Conservation (phyloP, 2,888 invertebrate species). For the Mechanitis messenoides region DNA sequence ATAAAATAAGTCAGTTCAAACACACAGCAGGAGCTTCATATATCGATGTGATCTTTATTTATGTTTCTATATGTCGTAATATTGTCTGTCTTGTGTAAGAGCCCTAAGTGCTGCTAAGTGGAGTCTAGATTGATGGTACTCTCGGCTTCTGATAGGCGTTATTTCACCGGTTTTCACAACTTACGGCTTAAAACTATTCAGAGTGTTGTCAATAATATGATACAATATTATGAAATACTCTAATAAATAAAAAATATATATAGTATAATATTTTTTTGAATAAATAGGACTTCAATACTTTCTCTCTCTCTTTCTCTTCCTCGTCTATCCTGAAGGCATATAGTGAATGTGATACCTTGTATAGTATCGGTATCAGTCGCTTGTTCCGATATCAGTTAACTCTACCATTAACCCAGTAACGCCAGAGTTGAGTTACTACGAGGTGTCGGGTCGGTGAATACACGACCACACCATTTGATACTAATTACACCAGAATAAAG, state of each 20-base stretch:
- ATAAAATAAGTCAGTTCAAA: background rate
- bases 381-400: conserved; percentile 19
- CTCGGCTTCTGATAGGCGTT: conserved; percentile 19
- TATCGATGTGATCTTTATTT: conserved; percentile 12
- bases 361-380: conserved; percentile 5
- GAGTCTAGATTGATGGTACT: conserved; percentile 34
- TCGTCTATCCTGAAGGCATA: too few relatives aligned
- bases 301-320: too few relatives aligned
- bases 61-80: conserved; percentile 10
- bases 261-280: too few relatives aligned
- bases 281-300: too few relatives aligned
- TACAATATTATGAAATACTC: conserved; percentile 21
- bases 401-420: conserved; percentile 52
- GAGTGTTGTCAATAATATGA: conserved; percentile 18
- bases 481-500: conserved; percentile 22
- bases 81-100: conserved; percentile 14
- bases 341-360: conserved; percentile 2
- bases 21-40: conserved; percentile 16
- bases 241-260: background rate
- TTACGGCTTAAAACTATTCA: conserved; percentile 21
- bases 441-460: conserved; percentile 52
- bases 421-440: conserved; percentile 44
- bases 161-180: conserved; percentile 22
- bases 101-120: conserved; percentile 31
- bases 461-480: conserved; percentile 30